These are phyloP conservation scores for Eubasilissa splendida DNA, from an alignment of 2,888 invertebrate genomes.

Conservation along the genomic window DNA sequence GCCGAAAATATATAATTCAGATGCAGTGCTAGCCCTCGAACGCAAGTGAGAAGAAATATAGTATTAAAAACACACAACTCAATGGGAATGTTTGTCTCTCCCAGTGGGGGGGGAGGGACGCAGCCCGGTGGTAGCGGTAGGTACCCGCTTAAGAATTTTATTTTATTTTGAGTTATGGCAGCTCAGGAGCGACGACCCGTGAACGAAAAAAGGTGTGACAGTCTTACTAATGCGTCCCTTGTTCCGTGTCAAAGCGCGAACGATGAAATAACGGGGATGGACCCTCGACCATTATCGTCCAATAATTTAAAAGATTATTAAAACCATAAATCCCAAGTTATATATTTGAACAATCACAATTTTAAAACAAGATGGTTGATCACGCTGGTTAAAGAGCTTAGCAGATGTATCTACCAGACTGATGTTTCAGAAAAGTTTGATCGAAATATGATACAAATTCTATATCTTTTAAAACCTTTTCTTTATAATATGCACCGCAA, in stretches of 20 bases:
- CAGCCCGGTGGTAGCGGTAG: constrained; percentile 19
- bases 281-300: neutral
- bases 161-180: constrained; percentile 54
- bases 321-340: too few species aligned
- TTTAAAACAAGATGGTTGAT: too few species aligned
- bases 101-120: constrained; percentile 32
- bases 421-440: too few species aligned
- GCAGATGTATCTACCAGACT: too few species aligned
- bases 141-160: constrained; percentile 20
- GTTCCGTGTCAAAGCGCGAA: constrained; percentile 28
- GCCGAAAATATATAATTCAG: neutral
- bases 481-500: too few species aligned
- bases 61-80: constrained; percentile 27
- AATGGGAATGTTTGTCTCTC: constrained; percentile 39
- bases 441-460: too few species aligned
- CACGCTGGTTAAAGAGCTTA: too few species aligned
- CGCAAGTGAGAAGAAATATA: neutral
- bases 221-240: constrained; percentile 49
- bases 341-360: too few species aligned
- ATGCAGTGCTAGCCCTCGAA: constrained; percentile 11
- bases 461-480: too few species aligned
- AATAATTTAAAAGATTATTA: too few species aligned
- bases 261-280: neutral
- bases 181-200: constrained; percentile 42
- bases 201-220: constrained; percentile 53